phyloP scores from a whole-genome alignment of 2,888 invertebrate genomes.

The Trichogramma evanescens region DNA sequence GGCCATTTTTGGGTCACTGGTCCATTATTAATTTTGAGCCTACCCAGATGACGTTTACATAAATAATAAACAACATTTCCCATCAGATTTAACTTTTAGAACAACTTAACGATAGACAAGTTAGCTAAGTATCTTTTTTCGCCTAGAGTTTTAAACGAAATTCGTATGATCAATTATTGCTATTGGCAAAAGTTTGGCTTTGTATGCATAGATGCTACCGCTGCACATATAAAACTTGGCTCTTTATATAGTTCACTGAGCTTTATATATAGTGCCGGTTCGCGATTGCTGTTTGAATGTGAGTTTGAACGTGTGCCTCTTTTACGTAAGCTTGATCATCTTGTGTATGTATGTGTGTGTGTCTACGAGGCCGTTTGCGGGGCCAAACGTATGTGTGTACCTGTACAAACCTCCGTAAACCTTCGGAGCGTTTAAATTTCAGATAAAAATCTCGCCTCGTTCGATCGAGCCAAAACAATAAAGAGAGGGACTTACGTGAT shows the following conservation, averaged over 20 bases:
- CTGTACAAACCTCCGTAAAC: constrained; percentile 13
- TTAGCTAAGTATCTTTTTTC: no score
- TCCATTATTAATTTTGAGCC: no score
- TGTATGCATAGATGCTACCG: neutral
- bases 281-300: no score
- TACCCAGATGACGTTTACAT: no score
- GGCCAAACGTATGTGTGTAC: neutral
- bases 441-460: constrained; percentile 21
- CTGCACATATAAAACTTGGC: constrained; percentile 10
- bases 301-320: no score
- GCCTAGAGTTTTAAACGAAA: constrained; percentile 7
- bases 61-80: no score
- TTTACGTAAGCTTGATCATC: neutral
- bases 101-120: no score
- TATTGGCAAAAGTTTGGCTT: constrained; percentile 11
- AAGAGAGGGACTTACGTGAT: constrained; percentile 9
- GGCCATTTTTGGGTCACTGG: no score
- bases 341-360: constrained; percentile 11
- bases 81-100: no score
- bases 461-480: constrained; percentile 5
- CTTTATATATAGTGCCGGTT: no score
- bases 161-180: constrained; percentile 17
- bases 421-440: constrained; percentile 10
- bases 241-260: neutral
- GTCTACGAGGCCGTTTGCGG: constrained; percentile 1